Conservation (phyloP, 2,113 vertebrate genomes). For the Brachyhypopomus gauderio region DNA sequence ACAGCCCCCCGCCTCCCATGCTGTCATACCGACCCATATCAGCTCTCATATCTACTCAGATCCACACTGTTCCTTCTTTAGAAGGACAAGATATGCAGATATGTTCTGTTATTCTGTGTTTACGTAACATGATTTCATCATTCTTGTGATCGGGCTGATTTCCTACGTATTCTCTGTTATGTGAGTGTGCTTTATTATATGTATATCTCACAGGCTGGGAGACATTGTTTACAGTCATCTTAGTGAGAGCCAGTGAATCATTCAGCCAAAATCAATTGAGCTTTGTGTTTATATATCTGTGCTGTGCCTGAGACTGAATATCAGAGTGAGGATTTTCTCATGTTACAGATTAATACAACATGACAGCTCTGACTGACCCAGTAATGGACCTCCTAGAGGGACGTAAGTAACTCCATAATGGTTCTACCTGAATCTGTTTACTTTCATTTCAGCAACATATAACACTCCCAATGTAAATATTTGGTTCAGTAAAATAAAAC, state of each 20-base stretch:
- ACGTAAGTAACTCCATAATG: neutral
- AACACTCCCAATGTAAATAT: no score
- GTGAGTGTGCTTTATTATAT: neutral
- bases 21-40: neutral
- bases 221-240: neutral
- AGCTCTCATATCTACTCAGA: constrained; percentile 4
- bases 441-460: neutral
- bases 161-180: neutral
- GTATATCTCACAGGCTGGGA: constrained; percentile 26
- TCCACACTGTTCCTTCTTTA: neutral
- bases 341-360: no score
- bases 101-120: constrained; percentile 8
- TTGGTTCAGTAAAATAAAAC: no score
- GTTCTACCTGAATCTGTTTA: neutral
- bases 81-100: neutral
- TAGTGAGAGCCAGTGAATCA: constrained; percentile 2
- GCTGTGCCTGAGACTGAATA: neutral
- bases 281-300: neutral
- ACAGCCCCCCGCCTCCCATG: neutral
- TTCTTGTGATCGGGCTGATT: constrained; percentile 7
- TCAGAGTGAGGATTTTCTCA: neutral
- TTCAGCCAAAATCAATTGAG: neutral
- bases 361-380: no score
- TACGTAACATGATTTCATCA: neutral
- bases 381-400: no score